A percentile compares a stretch with the other conserved stretches of the same genome.
These are phyloP conservation scores for Tachycineta bicolor DNA, from an alignment of 2,113 vertebrate genomes.

Conservation along the genomic window DNA sequence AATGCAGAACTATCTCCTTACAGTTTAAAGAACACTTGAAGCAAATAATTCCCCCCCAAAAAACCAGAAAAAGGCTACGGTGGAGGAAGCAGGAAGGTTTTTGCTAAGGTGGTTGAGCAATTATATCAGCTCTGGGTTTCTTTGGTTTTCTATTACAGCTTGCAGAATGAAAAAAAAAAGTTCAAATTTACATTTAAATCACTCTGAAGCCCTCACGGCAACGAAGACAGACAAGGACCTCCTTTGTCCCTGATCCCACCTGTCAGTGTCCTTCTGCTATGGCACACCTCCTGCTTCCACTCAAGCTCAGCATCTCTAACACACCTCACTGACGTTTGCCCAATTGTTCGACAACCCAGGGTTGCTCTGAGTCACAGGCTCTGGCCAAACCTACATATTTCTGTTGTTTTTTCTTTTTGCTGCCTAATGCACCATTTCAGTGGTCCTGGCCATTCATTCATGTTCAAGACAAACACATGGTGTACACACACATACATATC, in stretches of 20 bases:
- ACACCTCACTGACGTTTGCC: neutral
- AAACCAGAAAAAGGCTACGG: neutral
- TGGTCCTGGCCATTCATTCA: neutral
- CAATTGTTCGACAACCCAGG: neutral
- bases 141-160: neutral
- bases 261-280: neutral
- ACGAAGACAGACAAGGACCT: neutral
- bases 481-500: neutral
- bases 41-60: neutral
- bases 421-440: neutral
- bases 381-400: neutral
- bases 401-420: neutral
- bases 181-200: neutral
- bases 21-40: neutral
- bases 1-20: conserved; percentile 17
- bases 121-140: neutral
- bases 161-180: neutral
- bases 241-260: neutral
- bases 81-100: neutral
- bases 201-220: neutral
- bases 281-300: neutral
- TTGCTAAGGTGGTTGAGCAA: neutral
- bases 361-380: neutral
- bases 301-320: neutral
- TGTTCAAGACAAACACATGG: conserved; percentile 9